Percentiles rank a stretch among this genome's conserved stretches.
Conservation (phyloP, 2,797 vertebrate species). For the Rhynchotus rufescens region DNA sequence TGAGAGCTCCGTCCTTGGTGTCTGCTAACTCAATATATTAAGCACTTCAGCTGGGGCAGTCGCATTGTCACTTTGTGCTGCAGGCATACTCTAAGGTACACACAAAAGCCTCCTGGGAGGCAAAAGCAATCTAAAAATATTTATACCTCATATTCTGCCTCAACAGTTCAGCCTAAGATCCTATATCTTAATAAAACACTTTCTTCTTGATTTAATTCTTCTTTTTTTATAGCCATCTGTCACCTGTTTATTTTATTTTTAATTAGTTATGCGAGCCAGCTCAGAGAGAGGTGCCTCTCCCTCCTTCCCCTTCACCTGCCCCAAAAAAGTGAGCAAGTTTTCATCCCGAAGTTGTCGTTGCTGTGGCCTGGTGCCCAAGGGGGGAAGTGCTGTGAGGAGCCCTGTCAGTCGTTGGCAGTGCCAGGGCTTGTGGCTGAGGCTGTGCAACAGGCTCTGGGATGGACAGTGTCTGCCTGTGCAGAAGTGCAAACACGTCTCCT, state of each 20-base stretch:
- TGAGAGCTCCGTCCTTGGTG: background rate
- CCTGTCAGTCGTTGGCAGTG: background rate
- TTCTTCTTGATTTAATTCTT: background rate
- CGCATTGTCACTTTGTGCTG: background rate
- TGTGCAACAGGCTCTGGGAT: background rate
- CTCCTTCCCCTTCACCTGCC: background rate
- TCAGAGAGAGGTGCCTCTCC: background rate
- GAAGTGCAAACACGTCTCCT: background rate
- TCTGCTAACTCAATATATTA: background rate
- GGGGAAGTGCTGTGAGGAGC: background rate
- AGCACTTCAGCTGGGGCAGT: background rate
- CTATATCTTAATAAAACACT: background rate
- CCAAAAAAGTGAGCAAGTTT: background rate
- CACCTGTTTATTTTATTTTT: background rate
- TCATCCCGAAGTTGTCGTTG: background rate
- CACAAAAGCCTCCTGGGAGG: background rate
- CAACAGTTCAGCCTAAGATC: background rate
- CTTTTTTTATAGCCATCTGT: background rate
- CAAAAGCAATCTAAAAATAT: background rate
- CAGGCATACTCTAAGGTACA: background rate
- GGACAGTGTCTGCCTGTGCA: background rate
- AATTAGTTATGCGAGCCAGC: background rate
- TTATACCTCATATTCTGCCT: background rate
- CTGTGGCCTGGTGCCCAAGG: background rate
- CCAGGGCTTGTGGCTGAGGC: background rate